Evolutionary conservation across 2,113 vertebrate genomes (phyloP), one percentile per base, ranked within the genome.

Genomic region (Recurvirostra avosetta): DNA sequence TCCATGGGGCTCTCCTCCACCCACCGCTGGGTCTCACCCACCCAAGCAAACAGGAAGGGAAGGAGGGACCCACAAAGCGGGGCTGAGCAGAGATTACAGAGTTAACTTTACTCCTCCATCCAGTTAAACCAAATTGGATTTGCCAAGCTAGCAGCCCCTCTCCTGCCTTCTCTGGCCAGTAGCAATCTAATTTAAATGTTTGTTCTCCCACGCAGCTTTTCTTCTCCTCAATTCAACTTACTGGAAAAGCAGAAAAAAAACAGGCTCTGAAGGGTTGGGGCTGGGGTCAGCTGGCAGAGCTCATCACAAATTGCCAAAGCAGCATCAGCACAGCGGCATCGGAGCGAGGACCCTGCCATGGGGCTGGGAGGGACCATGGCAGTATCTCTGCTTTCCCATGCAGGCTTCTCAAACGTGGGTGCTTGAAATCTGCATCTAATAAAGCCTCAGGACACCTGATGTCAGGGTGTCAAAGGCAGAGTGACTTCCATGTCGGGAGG

Each of bases 101-200:
- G 59, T 77, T 76, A 71, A 92, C 59, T 92, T 89, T 52, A 75
- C 68, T 94, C 36, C 52, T 86, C 29, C 7, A 5, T 86, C 88
- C 68, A 92, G 52, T 90, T 34, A 92, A 89, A 91, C 29, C 55
- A 96, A 97, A 95, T 91, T 67, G 77, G 50, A 97, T 97, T 97
- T 95, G 25, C 49, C 52, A 81, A 92, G 90, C 66, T 68, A 36
- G 62, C 77, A 94, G 76, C 14, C 75, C 55, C 91, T 81, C 34
- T 88, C 50, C 75, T 95, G 81, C 52, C 67, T 93, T 96, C 90
- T 86, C 88, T 89, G 77, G 40, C 61, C 16, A 29, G 27, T 65
- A 88, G 55, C 63, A 94, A 91, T 95, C 75, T 86, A 96, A 97
- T 96, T 94, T 92, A 94, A 84, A 49, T 4, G 50, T 70, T 74